Conservation (phyloP, 2,797 vertebrate genomes). For the Sphenodon punctatus region DNA sequence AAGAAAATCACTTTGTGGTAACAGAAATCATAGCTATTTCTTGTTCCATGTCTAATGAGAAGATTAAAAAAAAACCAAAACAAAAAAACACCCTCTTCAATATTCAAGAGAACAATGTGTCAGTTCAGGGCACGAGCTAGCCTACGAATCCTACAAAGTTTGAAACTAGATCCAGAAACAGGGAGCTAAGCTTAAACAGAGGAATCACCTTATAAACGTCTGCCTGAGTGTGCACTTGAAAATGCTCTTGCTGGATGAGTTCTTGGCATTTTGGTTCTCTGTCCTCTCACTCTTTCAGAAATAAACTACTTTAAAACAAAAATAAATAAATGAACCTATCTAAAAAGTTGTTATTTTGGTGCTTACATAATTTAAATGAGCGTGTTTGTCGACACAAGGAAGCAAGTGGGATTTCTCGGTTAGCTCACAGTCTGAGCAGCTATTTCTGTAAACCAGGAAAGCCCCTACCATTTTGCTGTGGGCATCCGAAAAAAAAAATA, state of each 20-base stretch:
- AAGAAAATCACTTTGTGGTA: neutral
- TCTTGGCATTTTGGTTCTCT: constrained; percentile 29
- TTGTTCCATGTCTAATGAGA: neutral
- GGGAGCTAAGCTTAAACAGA: constrained; percentile 34
- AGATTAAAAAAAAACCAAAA: neutral
- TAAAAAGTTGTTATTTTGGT: constrained; percentile 2
- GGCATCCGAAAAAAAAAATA: too few relatives aligned
- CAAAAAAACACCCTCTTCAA: too few relatives aligned
- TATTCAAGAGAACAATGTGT: neutral
- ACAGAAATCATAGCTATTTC: neutral
- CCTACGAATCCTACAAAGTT: neutral
- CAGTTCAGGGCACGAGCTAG: neutral
- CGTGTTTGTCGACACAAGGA: constrained; percentile 26
- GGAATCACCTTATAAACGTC: constrained; percentile 29
- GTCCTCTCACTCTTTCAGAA: constrained; percentile 1
- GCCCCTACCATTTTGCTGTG: constrained; percentile 29
- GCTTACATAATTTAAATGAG: neutral
- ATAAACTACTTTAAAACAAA: neutral
- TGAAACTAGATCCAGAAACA: constrained; percentile 24
- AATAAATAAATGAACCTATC: neutral
- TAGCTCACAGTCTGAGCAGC: constrained; percentile 23
- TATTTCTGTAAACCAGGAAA: constrained; percentile 44
- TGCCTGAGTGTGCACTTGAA: constrained; percentile 25
- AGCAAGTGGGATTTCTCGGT: too few relatives aligned
- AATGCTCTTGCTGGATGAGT: constrained; percentile 24